Conservation (phyloP, 2,888 invertebrate genomes). For the Unio delphinus region DNA sequence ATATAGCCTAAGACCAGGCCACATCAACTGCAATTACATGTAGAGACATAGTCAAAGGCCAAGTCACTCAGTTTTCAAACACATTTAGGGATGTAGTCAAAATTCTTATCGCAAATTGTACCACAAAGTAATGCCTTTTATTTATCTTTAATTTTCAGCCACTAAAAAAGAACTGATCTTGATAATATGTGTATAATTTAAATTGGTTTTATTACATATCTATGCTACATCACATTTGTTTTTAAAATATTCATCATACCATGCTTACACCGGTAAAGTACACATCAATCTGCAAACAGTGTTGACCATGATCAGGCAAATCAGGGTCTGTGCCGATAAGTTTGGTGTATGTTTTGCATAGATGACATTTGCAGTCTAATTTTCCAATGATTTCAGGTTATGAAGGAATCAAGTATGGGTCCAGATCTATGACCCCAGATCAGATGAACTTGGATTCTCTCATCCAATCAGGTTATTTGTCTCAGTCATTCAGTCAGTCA, state of each 20-base stretch:
- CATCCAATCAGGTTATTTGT: conserved; percentile 59
- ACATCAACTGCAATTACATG: too few species aligned
- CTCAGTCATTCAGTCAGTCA: conserved; percentile 51
- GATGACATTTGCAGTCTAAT: conserved; percentile 4
- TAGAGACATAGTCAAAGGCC: too few species aligned
- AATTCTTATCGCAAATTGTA: too few species aligned
- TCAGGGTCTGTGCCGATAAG: not conserved
- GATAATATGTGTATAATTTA: too few species aligned
- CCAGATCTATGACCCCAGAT: conserved; percentile 58
- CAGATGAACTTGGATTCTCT: conserved; percentile 64
- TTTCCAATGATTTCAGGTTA: conserved; percentile 11
- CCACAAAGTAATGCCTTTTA: too few species aligned
- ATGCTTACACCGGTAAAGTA: not conserved
- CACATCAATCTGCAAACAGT: not conserved
- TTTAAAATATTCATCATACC: not conserved
- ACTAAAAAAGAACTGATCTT: too few species aligned
- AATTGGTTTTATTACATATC: too few species aligned
- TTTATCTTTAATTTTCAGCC: too few species aligned
- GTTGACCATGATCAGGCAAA: too few species aligned
- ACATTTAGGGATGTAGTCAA: too few species aligned
- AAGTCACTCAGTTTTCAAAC: too few species aligned
- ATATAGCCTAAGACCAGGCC: too few species aligned
- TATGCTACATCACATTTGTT: not conserved
- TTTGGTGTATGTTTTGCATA: not conserved
- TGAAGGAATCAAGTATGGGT: conserved; percentile 14